phyloP scores from a whole-genome alignment of 2,113 vertebrate genomes.

The Psammodynastes pulverulentus region DNA sequence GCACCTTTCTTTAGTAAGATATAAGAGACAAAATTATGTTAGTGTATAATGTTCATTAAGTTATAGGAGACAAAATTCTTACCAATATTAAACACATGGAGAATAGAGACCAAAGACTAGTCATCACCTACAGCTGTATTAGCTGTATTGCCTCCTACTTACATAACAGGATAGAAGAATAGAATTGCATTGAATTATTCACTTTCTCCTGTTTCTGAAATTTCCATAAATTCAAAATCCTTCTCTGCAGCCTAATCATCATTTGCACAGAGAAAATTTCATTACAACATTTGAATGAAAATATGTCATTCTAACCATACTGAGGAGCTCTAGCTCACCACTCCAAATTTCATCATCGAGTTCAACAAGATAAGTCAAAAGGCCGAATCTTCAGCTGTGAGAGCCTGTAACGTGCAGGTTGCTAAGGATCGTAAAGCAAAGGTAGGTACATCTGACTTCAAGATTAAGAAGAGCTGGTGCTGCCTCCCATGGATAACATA shows the following conservation, averaged over 20 bases:
- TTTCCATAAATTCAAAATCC: background rate
- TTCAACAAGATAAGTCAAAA: constrained; percentile 34
- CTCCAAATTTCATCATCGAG: background rate
- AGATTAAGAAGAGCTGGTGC: constrained; percentile 78
- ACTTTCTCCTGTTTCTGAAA: background rate
- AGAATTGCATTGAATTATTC: background rate
- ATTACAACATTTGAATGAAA: background rate
- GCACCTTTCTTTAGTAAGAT: background rate
- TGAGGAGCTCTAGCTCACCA: background rate
- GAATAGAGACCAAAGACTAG: background rate
- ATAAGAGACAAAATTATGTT: background rate
- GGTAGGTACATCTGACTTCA: constrained; percentile 74
- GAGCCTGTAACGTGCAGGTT: constrained; percentile 69
- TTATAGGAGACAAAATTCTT: background rate
- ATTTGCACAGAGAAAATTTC: background rate
- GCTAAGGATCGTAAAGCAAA: constrained; percentile 77
- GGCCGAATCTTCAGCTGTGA: constrained; percentile 32
- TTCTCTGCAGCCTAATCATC: background rate
- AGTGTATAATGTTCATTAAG: background rate
- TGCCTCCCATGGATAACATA: constrained; percentile 76
- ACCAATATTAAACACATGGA: background rate
- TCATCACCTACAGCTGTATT: background rate
- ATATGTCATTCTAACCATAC: background rate
- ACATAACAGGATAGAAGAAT: background rate
- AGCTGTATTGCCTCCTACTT: background rate